Evolutionary conservation across 2,797 vertebrate species (phyloP).

Genomic region (Sorex maritimensis): DNA sequence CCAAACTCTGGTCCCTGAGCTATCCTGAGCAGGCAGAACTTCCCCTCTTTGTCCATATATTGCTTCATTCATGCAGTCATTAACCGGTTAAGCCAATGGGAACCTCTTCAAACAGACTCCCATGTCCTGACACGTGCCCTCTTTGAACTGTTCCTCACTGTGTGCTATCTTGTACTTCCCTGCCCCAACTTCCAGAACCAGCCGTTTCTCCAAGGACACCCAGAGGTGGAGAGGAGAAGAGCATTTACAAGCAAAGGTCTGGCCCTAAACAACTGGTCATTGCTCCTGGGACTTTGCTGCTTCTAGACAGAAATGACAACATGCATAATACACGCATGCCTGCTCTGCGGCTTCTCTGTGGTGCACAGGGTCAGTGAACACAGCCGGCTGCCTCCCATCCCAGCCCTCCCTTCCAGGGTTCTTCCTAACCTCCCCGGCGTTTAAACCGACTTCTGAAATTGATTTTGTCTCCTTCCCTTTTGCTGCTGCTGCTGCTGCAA

Average conservation of each 20-base stretch:
- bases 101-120: background rate
- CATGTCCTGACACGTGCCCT: background rate
- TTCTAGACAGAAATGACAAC: slow-evolving; percentile 19
- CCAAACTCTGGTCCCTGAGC: background rate
- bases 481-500: too few relatives aligned
- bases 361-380: background rate
- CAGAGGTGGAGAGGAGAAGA: background rate
- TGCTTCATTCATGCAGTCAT: background rate
- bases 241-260: slow-evolving; percentile 21
- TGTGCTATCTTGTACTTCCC: background rate
- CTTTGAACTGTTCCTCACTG: background rate
- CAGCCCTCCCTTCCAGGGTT: background rate
- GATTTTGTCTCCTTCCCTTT: too few relatives aligned
- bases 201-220: slow-evolving; percentile 37
- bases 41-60: background rate
- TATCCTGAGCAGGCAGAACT: background rate
- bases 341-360: too few relatives aligned
- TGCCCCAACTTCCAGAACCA: background rate
- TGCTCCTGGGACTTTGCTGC: background rate
- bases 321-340: background rate
- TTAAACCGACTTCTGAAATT: too few relatives aligned
- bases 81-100: background rate
- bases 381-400: background rate
- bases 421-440: background rate
- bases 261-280: background rate